Percentiles rank a stretch among this genome's conserved stretches.
phyloP scores from a whole-genome alignment of 1,140 invertebrate species.

The Teleogryllus occipitalis region DNA sequence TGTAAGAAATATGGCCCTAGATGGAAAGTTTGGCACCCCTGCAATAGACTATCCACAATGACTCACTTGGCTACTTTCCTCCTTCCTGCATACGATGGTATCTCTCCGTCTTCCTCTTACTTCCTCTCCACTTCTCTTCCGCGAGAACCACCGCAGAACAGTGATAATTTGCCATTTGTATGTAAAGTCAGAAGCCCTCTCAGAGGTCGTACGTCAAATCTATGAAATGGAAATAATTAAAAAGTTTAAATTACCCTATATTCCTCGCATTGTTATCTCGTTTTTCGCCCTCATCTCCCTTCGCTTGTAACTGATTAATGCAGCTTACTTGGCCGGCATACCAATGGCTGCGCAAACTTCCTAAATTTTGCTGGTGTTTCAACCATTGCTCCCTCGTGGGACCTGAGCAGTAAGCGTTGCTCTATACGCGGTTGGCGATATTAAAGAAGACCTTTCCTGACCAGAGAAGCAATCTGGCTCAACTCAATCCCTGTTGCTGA shows the following conservation, averaged over 20 bases:
- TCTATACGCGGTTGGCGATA: neutral
- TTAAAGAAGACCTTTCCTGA: neutral
- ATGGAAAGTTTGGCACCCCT: too few species aligned
- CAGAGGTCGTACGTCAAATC: neutral
- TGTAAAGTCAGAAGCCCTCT: neutral
- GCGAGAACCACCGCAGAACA: neutral
- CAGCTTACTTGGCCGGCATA: neutral
- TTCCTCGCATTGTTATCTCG: neutral
- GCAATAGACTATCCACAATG: too few species aligned
- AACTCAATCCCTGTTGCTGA: neutral
- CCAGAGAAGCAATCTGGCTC: neutral
- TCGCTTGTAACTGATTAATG: neutral
- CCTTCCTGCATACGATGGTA: too few species aligned
- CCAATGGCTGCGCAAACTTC: neutral
- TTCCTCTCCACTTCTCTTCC: too few species aligned
- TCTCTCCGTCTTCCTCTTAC: too few species aligned
- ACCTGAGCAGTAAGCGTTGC: neutral
- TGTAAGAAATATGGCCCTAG: too few species aligned
- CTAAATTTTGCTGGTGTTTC: neutral
- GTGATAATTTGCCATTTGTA: neutral
- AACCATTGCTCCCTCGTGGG: neutral
- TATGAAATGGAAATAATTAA: constrained; percentile 6
- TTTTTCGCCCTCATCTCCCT: neutral
- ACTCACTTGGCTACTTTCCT: too few species aligned
- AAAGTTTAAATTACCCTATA: constrained; percentile 1